phyloP scores from a whole-genome alignment of 2,113 vertebrate genomes.

The Crotalus helleri region DNA sequence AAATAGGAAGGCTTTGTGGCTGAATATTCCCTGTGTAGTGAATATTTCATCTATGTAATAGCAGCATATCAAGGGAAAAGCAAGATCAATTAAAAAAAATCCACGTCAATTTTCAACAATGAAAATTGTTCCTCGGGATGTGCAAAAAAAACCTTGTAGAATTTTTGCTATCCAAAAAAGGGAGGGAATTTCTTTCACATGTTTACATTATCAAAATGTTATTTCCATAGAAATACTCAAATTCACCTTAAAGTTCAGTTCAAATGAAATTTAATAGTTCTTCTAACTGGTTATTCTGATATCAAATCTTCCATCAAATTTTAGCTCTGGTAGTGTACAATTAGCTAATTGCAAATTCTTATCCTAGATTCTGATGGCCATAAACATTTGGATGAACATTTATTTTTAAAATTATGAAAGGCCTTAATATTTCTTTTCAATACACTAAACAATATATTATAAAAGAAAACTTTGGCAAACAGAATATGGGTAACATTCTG shows the following conservation, averaged over 20 bases:
- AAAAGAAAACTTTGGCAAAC: background rate
- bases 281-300: background rate
- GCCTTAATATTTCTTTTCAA: background rate
- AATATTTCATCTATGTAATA: background rate
- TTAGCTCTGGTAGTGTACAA: background rate
- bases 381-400: constrained; percentile 17
- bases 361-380: constrained; percentile 7
- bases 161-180: background rate
- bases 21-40: background rate
- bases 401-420: background rate
- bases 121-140: background rate
- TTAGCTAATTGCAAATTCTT: background rate
- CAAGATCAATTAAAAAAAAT: background rate
- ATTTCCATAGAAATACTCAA: background rate
- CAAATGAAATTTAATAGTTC: background rate
- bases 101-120: no score
- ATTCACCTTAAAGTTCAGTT: background rate
- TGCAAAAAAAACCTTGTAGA: background rate
- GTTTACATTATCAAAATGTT: background rate
- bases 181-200: background rate
- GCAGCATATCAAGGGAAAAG: background rate
- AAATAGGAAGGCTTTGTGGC: background rate
- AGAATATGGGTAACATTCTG: background rate
- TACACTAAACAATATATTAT: background rate
- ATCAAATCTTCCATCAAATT: background rate